Evolutionary conservation across 2,113 vertebrate species (phyloP).

Genomic region (Toxostoma redivivum): DNA sequence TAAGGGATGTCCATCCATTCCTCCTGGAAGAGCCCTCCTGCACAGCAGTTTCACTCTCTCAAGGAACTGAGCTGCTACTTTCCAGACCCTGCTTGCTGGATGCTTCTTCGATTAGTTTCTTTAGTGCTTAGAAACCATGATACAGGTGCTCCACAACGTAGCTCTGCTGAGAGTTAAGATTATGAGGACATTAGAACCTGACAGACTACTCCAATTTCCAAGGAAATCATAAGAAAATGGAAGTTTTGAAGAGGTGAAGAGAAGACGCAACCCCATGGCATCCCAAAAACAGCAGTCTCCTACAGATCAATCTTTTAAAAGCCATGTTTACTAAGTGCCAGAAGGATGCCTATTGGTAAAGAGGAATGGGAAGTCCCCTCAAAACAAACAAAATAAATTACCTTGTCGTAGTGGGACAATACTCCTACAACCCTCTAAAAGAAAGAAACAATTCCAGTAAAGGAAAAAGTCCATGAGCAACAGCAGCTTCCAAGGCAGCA

Average conservation of each 20-base stretch:
- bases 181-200: not conserved
- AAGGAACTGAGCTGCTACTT: not conserved
- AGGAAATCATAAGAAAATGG: not conserved
- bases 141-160: not conserved
- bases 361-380: accelerated
- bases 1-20: not conserved
- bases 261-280: not conserved
- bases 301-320: not conserved
- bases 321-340: not conserved
- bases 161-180: not conserved
- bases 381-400: not conserved
- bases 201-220: not conserved
- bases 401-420: not conserved
- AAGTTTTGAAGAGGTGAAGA: not conserved
- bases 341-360: not conserved
- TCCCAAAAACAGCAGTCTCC: not conserved
- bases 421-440: not conserved
- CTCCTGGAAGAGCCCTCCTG: not conserved
- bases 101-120: not conserved
- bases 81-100: not conserved
- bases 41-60: accelerated
- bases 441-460: not conserved
- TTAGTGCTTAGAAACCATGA: not conserved
- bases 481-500: not conserved
- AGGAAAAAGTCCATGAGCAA: not conserved